Percentiles rank a stretch among this genome's conserved stretches.
These are phyloP conservation scores for Epinotia demarniana DNA, from an alignment of 2,888 invertebrate species.

Conservation along the genomic window DNA sequence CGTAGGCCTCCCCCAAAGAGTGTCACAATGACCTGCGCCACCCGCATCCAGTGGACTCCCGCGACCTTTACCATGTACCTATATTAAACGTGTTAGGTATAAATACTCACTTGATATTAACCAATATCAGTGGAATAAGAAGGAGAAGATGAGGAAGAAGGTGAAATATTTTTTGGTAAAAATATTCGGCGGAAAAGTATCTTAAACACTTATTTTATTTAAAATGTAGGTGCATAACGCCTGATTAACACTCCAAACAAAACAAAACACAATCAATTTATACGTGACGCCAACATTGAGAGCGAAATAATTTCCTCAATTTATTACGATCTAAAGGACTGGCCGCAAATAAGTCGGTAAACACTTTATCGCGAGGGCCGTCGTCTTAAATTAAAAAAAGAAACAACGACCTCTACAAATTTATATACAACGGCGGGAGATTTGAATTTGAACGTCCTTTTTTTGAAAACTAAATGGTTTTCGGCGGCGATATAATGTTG, in stretches of 20 bases:
- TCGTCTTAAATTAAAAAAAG: slow-evolving; percentile 69
- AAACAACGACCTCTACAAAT: slow-evolving; percentile 63
- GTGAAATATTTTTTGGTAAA: too few species aligned
- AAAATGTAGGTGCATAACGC: slow-evolving; percentile 6
- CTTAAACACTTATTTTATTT: slow-evolving; percentile 9
- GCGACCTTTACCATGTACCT: too few species aligned
- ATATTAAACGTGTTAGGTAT: too few species aligned
- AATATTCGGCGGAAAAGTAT: neutral
- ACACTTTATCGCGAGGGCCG: slow-evolving; percentile 72
- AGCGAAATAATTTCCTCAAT: slow-evolving; percentile 39
- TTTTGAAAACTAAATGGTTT: slow-evolving; percentile 58
- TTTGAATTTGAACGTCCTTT: slow-evolving; percentile 67
- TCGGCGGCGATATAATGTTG: slow-evolving; percentile 60
- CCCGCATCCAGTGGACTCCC: too few species aligned
- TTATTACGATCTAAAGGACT: slow-evolving; percentile 43
- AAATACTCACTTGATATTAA: too few species aligned
- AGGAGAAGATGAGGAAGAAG: too few species aligned
- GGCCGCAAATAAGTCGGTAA: slow-evolving; percentile 72
- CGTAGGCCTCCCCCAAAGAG: too few species aligned
- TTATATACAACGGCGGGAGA: slow-evolving; percentile 60
- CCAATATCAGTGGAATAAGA: too few species aligned
- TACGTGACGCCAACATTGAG: slow-evolving; percentile 36
- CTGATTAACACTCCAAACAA: neutral
- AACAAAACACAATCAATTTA: slow-evolving; percentile 30
- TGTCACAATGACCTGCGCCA: too few species aligned